Conservation (phyloP, 2,797 vertebrate species). For the Buphagus erythrorhynchus region DNA sequence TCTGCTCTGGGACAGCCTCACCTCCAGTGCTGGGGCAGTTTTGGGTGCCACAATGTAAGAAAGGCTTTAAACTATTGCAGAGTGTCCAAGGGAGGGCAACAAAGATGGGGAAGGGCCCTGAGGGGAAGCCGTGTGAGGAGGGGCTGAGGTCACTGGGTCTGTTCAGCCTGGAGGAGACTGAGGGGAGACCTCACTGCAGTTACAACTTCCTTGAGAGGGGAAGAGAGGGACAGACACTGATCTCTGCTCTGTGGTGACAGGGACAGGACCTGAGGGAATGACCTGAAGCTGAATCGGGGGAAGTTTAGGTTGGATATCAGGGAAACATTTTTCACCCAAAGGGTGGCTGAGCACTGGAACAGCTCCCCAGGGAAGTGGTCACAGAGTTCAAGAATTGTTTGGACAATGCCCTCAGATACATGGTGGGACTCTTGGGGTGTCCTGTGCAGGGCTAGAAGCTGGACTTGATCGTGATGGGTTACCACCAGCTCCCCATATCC, state of each 20-base stretch:
- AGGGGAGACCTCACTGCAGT: not conserved
- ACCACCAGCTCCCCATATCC: not conserved
- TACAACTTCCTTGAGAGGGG: accelerated
- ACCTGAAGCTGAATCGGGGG: accelerated
- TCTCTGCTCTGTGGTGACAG: not conserved
- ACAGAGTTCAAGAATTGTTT: not conserved
- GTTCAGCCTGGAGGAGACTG: not conserved
- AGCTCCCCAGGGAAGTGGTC: not conserved
- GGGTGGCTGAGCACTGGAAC: not conserved
- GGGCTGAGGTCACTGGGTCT: accelerated
- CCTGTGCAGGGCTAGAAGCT: not conserved
- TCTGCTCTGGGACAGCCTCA: not conserved
- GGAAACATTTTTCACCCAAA: not conserved
- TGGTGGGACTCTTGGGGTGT: not conserved
- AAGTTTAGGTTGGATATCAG: not conserved
- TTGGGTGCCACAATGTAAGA: accelerated
- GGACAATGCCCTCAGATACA: not conserved
- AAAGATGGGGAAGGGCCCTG: no score
- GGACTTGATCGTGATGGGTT: not conserved
- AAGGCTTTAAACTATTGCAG: not conserved
- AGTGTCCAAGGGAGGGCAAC: not conserved
- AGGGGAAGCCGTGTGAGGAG: accelerated
- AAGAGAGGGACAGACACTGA: accelerated
- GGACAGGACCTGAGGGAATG: accelerated
- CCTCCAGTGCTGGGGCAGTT: not conserved